Base-by-base conservation (phyloP, 2,797 vertebrate species). In the Mus minutoides region DNA sequence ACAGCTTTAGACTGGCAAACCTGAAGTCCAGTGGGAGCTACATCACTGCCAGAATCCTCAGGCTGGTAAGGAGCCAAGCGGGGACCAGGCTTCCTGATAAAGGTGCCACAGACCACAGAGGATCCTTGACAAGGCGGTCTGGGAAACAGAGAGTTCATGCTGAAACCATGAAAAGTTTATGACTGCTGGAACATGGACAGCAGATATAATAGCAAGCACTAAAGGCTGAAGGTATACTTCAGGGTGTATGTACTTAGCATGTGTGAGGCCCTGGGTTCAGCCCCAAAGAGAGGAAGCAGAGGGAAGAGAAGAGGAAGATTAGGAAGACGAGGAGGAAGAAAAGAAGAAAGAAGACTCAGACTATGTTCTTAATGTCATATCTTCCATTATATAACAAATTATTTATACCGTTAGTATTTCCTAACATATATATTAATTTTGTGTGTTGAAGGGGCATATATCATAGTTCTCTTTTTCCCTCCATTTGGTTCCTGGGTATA, bases 121-220 rank as follows among this genome's bases (percentile, higher is more conserved):
- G 93, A 88, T 84, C 21, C 13, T 58, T 80, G 31, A 22, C 40
- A 58, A 26, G 19, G 49, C 24, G 46, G 31, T 90, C 56, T 76
- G 58, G 40, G 54, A 94, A 95, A 90, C 22, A 71, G 29, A 93
- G 77, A 22, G 8, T 77, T 87, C 22, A 10, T 91, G 37, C 37
- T 73, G 77, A 83, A 82, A 78, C 94, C 26, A 40, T 76, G n/a
- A 94, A 86, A 86, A 52, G 75, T 89, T 37, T 80, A 82, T 95
- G 90, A 49, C 29, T 71, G 2, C 29, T n/a, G n/a, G 34, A 85
- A 93, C 88, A 37, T 49, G 6, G 75, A 77, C 12, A 88, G 78
- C 34, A 94, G 52, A 88, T 46, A 67, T 13, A 79, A 80, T 92
- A 82, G 14, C 29, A 60, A 86, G 21, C 21, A 80, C 26, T 75